phyloP scores from a whole-genome alignment of 1,140 invertebrate genomes.

The Caenorhabditis briggsae region DNA sequence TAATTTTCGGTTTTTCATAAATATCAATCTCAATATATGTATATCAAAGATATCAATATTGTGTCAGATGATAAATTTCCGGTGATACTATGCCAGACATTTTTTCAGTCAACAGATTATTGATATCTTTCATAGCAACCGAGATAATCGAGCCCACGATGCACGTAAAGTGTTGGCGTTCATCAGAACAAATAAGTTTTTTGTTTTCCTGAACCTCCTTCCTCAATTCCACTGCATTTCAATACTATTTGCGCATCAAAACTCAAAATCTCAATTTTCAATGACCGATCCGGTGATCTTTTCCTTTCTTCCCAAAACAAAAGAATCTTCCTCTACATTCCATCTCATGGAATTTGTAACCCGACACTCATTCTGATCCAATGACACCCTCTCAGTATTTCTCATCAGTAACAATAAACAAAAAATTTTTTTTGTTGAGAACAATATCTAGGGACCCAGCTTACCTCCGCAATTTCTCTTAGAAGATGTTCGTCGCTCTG shows the following conservation, averaged over 20 bases:
- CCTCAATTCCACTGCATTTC: too few species aligned
- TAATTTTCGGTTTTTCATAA: background rate
- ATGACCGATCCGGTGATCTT: background rate
- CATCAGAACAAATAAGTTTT: too few species aligned
- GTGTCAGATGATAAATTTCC: too few species aligned
- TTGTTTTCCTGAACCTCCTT: background rate
- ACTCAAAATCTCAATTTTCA: background rate
- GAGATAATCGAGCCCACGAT: too few species aligned
- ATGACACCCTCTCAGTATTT: constrained; percentile 6
- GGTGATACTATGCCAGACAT: too few species aligned
- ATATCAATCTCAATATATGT: too few species aligned
- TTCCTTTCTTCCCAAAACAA: background rate
- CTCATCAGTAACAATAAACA: constrained; percentile 2
- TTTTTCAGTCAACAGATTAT: too few species aligned
- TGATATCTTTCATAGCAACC: too few species aligned
- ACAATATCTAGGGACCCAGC: background rate
- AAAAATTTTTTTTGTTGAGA: background rate
- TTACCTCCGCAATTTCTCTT: constrained; percentile 74
- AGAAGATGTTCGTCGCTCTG: constrained; percentile 71
- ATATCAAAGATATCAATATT: too few species aligned
- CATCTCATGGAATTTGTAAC: constrained; percentile 9
- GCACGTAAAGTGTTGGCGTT: too few species aligned
- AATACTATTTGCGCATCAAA: background rate
- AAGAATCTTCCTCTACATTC: background rate
- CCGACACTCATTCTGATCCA: constrained; percentile 19